Evolutionary conservation across 2,888 invertebrate genomes (phyloP), one percentile per base, ranked within the genome.

Genomic region (Chesias legatella): DNA sequence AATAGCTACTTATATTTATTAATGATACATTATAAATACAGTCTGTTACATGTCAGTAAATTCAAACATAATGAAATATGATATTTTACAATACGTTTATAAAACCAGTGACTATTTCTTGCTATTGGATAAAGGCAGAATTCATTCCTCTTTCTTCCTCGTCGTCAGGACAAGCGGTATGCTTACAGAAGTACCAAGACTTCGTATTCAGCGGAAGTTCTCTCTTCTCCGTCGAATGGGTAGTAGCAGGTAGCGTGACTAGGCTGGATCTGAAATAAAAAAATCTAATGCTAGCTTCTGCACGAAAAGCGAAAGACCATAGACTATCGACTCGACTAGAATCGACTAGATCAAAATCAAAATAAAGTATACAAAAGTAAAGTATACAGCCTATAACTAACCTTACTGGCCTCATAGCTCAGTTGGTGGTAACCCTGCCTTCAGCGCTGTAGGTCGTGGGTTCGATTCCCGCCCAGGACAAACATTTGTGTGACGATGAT

Each of bases 171-270:
- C 38, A 11, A 26, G 20, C 28, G 10, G 7, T 6, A 13, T 23
- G 13, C 53, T 70, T 71, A 86, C 65, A 83, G 52, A 7, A 85
- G 75, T 20, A 92, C 91, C 3, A 95, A 89, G 33, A 92, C 90
- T 73, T 95, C 94, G 75, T 94, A 94, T 51, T 91, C 89, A 1
- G 81, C 67, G 46, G 91, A 90, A 38, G 81, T 86, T 50, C 89
- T 77, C 67, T 94, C 94, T 65, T 91, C 90, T 0, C 93, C 93
- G 40, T 89, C 92, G 67, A 90, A 92, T 5, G 93, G 92, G 51
- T 93, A 91, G 73, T 92, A 93, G 58, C 91, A 90, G 11, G 79
- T 73, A 10, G 85, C 90, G 62, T 93, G 92, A 48, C 90, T 91
- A 0, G 90, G 89, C 56, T 93, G 92, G 11, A 93, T 89, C 90